Percentiles rank a stretch among this genome's conserved stretches.
Evolutionary conservation across 2,113 vertebrate genomes (phyloP).

Genomic region (Charadrius vociferus): DNA sequence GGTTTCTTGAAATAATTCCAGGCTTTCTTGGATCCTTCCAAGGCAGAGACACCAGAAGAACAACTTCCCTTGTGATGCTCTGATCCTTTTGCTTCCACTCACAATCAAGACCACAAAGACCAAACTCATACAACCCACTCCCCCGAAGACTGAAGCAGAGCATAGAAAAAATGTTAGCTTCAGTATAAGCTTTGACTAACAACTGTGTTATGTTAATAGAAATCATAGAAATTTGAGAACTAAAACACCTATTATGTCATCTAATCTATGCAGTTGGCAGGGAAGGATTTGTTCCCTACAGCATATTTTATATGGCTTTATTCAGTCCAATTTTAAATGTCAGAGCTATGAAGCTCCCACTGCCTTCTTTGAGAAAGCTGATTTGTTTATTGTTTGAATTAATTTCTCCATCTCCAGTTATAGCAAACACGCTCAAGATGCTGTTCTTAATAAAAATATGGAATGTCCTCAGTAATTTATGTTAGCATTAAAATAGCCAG

Average conservation of each 20-base stretch:
- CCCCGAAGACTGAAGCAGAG: background rate
- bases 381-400: conserved; percentile 40
- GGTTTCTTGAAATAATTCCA: background rate
- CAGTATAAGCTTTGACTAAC: background rate
- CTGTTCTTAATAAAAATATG: conserved; percentile 16
- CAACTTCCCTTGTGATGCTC: background rate
- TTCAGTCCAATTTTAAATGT: background rate
- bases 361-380: background rate
- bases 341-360: background rate
- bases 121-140: background rate
- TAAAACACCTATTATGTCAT: background rate
- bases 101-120: background rate
- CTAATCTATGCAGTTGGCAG: background rate
- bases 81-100: background rate
- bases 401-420: background rate
- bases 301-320: background rate
- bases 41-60: background rate
- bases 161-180: background rate
- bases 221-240: conserved; percentile 5
- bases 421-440: background rate
- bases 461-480: background rate
- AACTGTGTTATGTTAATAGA: background rate
- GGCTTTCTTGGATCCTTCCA: background rate
- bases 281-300: background rate
- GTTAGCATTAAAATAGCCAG: background rate